Evolutionary conservation across 2,888 invertebrate genomes (phyloP).

Genomic region (Erannis defoliaria): DNA sequence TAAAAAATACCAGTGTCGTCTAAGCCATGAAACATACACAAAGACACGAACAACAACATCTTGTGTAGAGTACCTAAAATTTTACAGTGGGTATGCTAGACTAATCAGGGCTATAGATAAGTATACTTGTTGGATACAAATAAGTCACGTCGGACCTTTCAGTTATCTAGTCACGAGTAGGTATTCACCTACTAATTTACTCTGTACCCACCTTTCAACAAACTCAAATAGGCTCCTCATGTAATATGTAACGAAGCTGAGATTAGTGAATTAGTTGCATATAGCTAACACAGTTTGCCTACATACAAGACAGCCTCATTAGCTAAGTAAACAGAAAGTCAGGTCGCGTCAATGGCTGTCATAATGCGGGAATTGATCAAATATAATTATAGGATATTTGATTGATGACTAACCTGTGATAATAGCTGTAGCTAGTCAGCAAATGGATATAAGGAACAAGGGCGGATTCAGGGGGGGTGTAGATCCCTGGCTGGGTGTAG

Average conservation of each 20-base stretch:
- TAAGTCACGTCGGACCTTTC: too few species aligned
- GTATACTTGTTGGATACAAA: too few species aligned
- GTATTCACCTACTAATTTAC: too few species aligned
- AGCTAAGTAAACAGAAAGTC: constrained; percentile 36
- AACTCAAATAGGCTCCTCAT: not conserved
- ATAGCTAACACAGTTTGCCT: constrained; percentile 5
- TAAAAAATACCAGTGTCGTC: too few species aligned
- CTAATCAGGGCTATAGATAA: too few species aligned
- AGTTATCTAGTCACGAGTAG: too few species aligned
- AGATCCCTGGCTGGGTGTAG: too few species aligned
- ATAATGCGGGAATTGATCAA: constrained; percentile 38
- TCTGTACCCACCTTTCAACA: not conserved
- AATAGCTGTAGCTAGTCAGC: constrained; percentile 28
- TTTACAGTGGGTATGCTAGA: too few species aligned
- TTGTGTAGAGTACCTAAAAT: too few species aligned
- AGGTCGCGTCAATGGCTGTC: constrained; percentile 34
- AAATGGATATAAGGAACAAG: constrained; percentile 27
- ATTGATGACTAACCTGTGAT: constrained; percentile 40
- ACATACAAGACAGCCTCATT: constrained; percentile 41
- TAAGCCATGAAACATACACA: too few species aligned
- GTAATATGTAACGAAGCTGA: constrained; percentile 8
- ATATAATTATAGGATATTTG: constrained; percentile 42
- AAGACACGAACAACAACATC: too few species aligned
- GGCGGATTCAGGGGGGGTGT: too few species aligned
- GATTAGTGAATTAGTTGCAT: constrained; percentile 28